Conservation (phyloP, 2,113 vertebrate species). For the Xenotilapia leptura region DNA sequence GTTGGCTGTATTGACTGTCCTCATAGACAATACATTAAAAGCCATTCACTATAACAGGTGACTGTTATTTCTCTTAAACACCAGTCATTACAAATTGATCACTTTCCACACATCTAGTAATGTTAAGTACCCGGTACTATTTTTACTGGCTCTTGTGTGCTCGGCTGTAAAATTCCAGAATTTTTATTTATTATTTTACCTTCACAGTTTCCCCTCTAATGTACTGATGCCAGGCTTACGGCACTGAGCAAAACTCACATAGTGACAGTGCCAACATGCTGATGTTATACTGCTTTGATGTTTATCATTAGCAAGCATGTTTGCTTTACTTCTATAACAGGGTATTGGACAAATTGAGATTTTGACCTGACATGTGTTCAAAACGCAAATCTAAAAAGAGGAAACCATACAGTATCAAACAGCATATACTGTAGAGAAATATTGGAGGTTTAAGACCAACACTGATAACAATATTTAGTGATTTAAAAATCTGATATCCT, state of each 20-base stretch:
- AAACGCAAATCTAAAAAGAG: not conserved
- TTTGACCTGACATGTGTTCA: not conserved
- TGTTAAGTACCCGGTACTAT: not conserved
- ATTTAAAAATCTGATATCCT: not conserved
- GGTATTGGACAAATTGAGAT: not conserved
- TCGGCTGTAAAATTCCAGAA: fast-evolving
- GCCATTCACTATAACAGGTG: slow-evolving; percentile 37
- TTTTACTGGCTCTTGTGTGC: not conserved
- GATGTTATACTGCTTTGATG: not conserved
- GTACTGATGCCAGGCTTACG: not conserved
- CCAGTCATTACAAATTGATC: not conserved
- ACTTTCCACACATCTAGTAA: not conserved
- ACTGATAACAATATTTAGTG: not conserved
- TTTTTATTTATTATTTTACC: not conserved
- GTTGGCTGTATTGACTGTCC: slow-evolving; percentile 16
- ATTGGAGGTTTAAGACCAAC: not conserved
- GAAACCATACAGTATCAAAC: not conserved
- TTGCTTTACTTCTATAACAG: not conserved
- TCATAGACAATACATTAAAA: slow-evolving; percentile 49
- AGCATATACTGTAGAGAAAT: not conserved
- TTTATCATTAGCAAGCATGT: not conserved
- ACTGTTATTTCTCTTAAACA: not conserved
- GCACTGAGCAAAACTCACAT: not conserved
- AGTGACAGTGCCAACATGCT: not conserved
- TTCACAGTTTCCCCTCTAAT: not conserved